Base-by-base conservation (phyloP, 2,113 vertebrate genomes). In the Bucco capensis region DNA sequence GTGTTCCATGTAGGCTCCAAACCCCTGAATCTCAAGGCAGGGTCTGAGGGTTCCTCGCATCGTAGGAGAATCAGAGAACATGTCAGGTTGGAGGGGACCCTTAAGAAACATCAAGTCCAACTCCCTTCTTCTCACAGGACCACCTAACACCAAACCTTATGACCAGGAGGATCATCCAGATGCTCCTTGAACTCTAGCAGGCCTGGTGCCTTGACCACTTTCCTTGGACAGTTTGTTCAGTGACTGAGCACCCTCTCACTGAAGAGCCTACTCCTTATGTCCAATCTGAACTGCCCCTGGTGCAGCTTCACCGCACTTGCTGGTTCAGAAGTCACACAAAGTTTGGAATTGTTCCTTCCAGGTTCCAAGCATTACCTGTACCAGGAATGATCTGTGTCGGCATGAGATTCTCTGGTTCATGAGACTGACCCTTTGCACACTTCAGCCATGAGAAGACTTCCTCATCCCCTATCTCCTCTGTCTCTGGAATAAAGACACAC, bases 311-410 rank as follows among this genome's bases (percentile, higher is more conserved):
- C 23, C n/a, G 56, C 35, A 76, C 37, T 75, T 91, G 18, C 31
- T 57, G 85, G n/a, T 42, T 87, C 51, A 83, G 17, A 78, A 74
- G 7, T 17, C 35, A 37, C 33, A 77, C 3, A 44, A 67, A 82
- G 71, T 19, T 13, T 21, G 6, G 10, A 61, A 9, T 40, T 77
- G 56, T 42, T 93, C 28, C 44, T 71, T 88, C 61, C 14, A 40
- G 8, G 8, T 76, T 86, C 90, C 24, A 95, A 86, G 38, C 67
- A 83, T 98, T 98, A 99, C 99, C 99, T 98, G 99, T 98, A 78
- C 99, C 99, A 89, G 99, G 99, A 96, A 99, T 99, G 92, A 99
- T 99, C 97, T 99, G 99, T 21, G 99, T 99, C 16, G 99, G 99
- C 99, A 99, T 99, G 86, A 99, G 98, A 96, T 99, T 99, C 95